A percentile compares a stretch with the other conserved stretches of the same genome.
Conservation (phyloP, 2,113 vertebrate genomes). For the Podarcis muralis region DNA sequence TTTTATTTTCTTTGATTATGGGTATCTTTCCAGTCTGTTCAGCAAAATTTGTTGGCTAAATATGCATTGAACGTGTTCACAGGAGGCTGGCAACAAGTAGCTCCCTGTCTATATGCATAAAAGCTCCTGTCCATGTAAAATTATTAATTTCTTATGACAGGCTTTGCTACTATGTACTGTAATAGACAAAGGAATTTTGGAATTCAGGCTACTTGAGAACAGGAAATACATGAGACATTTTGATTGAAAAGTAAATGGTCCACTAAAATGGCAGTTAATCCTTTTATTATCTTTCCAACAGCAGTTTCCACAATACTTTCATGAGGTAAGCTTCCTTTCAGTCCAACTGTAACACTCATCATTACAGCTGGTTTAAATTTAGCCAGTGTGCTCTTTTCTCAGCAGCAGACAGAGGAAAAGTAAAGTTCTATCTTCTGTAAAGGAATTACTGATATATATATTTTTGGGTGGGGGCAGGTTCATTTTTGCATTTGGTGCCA, state of each 20-base stretch:
- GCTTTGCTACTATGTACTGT: slow-evolving; percentile 79
- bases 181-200: slow-evolving; percentile 92
- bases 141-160: slow-evolving; percentile 83
- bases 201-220: slow-evolving; percentile 83
- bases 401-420: slow-evolving; percentile 52
- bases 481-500: slow-evolving; percentile 51
- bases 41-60: slow-evolving; percentile 45
- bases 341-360: slow-evolving; percentile 83
- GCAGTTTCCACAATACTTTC: slow-evolving; percentile 86
- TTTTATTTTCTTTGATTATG: slow-evolving; percentile 54
- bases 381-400: slow-evolving; percentile 62
- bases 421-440: slow-evolving; percentile 48
- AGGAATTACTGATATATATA: slow-evolving; percentile 45
- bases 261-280: slow-evolving; percentile 90
- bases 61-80: slow-evolving; percentile 48
- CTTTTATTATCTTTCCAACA: slow-evolving; percentile 93
- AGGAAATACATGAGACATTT: slow-evolving; percentile 97
- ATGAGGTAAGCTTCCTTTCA: slow-evolving; percentile 81
- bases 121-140: slow-evolving; percentile 74
- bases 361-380: slow-evolving; percentile 87
- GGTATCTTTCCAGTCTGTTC: slow-evolving; percentile 28
- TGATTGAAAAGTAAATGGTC: slow-evolving; percentile 89
- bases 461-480: neutral
- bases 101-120: slow-evolving; percentile 24
- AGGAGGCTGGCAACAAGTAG: slow-evolving; percentile 44